A percentile compares a stretch with the other conserved stretches of the same genome.
These are phyloP conservation scores for Dolichotis patagonum DNA, from an alignment of 2,113 vertebrate genomes.

Conservation along the genomic window DNA sequence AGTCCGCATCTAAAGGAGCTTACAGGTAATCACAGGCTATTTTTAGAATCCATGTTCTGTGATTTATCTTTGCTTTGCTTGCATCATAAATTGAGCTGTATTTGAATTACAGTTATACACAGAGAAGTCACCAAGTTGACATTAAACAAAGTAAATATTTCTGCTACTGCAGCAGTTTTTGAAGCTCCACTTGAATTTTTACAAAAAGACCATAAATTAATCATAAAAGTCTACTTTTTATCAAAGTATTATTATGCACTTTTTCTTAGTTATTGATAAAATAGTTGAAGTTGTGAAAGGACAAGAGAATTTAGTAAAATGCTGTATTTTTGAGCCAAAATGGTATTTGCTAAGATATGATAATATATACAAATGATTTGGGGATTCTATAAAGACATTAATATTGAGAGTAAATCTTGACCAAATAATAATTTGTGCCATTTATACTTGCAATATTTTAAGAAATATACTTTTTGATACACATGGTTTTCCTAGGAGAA, in stretches of 20 bases:
- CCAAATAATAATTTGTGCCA: neutral
- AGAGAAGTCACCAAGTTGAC: slow-evolving; percentile 38
- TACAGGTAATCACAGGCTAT: slow-evolving; percentile 53
- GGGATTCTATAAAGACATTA: slow-evolving; percentile 29
- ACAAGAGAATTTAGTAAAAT: slow-evolving; percentile 9
- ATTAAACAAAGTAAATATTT: slow-evolving; percentile 59
- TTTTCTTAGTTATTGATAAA: slow-evolving; percentile 18
- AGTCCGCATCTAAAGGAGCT: slow-evolving; percentile 11
- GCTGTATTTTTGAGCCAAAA: neutral
- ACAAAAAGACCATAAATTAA: slow-evolving; percentile 64
- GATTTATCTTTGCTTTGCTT: slow-evolving; percentile 64
- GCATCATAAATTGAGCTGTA: slow-evolving; percentile 53
- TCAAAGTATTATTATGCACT: neutral
- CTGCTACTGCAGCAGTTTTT: slow-evolving; percentile 24
- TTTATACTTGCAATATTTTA: neutral
- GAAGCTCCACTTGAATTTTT: slow-evolving; percentile 34
- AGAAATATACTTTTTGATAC: neutral
- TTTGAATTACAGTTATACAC: slow-evolving; percentile 41
- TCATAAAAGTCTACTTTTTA: slow-evolving; percentile 27
- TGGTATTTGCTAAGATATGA: slow-evolving; percentile 2
- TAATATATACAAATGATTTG: neutral
- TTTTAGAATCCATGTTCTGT: slow-evolving; percentile 66
- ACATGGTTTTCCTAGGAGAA: neutral
- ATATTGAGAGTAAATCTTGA: slow-evolving; percentile 26
- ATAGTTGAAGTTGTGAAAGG: neutral